Evolutionary conservation across 2,888 invertebrate genomes (phyloP).

Genomic region (Dyspetes luteomarginatus): DNA sequence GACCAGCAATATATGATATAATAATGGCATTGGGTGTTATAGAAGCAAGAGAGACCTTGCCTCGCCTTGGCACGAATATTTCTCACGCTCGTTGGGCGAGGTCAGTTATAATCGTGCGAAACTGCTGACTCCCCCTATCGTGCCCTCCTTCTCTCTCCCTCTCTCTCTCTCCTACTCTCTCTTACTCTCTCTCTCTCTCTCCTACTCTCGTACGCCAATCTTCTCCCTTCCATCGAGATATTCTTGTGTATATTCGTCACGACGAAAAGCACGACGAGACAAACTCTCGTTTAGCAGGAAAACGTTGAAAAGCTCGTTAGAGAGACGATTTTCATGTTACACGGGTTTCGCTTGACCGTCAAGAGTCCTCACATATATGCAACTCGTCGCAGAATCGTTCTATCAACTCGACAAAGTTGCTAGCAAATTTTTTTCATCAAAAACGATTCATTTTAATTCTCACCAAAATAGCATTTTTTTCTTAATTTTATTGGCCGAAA

Average conservation of each 20-base stretch:
- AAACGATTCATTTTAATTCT: neutral
- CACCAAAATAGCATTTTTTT: neutral
- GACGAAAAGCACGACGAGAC: constrained; percentile 11
- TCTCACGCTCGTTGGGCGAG: constrained; percentile 72
- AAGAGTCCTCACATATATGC: neutral
- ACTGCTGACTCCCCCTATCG: constrained; percentile 66
- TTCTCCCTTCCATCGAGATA: constrained; percentile 21
- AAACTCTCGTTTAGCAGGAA: constrained; percentile 10
- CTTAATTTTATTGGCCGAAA: too few species aligned
- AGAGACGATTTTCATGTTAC: neutral
- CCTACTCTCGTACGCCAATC: neutral
- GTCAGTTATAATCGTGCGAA: constrained; percentile 72
- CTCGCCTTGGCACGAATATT: constrained; percentile 73
- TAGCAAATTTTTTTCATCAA: neutral
- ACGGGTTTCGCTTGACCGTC: neutral
- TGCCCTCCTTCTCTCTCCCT: constrained; percentile 35
- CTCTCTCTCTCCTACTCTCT: constrained; percentile 2
- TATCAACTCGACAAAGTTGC: neutral
- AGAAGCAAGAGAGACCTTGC: constrained; percentile 69
- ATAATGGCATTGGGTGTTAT: constrained; percentile 30
- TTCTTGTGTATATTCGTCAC: constrained; percentile 2
- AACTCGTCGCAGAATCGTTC: neutral
- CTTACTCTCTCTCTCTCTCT: neutral
- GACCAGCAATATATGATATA: constrained; percentile 4
- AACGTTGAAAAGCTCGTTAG: constrained; percentile 4